These are phyloP conservation scores for Centropus unirufus DNA, from an alignment of 2,113 vertebrate species.

Conservation along the genomic window DNA sequence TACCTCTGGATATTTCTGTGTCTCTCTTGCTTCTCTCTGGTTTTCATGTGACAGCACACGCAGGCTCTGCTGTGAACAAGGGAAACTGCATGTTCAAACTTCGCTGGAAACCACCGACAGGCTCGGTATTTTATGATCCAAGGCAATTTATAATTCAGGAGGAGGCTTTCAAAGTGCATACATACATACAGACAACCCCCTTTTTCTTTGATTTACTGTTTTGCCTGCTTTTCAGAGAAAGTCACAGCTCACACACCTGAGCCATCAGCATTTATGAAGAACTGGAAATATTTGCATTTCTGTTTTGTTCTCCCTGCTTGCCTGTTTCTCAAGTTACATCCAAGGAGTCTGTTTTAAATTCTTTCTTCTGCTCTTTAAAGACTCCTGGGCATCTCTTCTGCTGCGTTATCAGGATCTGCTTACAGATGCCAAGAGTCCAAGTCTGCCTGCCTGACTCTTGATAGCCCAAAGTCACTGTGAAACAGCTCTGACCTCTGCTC, in stretches of 20 bases:
- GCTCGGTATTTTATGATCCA: conserved; percentile 3
- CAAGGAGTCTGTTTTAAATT: background rate
- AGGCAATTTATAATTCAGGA: conserved; percentile 31
- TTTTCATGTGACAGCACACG: background rate
- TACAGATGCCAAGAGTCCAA: background rate
- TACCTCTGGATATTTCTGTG: background rate
- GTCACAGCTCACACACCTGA: background rate
- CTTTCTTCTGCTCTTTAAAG: background rate
- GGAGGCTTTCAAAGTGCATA: conserved; percentile 18
- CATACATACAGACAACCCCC: background rate
- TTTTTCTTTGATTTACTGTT: conserved; percentile 28
- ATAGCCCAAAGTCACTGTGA: background rate
- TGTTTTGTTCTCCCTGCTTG: background rate
- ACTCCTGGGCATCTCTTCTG: background rate
- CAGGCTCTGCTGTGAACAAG: conserved; percentile 29
- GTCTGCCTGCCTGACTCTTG: background rate
- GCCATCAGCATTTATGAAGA: background rate
- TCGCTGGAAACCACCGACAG: background rate
- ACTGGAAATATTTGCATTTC: background rate
- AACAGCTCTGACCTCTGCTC: background rate
- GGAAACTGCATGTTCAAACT: background rate
- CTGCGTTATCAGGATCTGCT: background rate
- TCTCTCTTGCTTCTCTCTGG: background rate
- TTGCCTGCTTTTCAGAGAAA: conserved; percentile 4
- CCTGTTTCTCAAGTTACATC: background rate